Evolutionary conservation across 2,888 invertebrate genomes (phyloP), one percentile per base, ranked within the genome.

Genomic region (Erebia ligea): DNA sequence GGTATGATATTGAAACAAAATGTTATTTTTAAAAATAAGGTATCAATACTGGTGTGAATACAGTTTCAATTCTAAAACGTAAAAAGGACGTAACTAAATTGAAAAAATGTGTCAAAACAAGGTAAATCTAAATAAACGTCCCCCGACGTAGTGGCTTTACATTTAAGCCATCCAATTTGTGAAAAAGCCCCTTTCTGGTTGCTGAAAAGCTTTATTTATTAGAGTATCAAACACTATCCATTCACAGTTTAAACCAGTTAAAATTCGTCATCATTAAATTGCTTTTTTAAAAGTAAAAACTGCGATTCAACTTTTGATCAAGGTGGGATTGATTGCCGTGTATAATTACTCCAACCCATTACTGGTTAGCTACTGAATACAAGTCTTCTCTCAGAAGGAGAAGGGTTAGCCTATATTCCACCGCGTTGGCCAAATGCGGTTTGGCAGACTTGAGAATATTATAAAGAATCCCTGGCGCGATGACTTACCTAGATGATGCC

Each of bases 121-220:
- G 48, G 48, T 62, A 48, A 62, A 62, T 45, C 21, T 62, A 62
- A 62, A 62, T 62, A 48, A 62, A 48, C 45, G 62, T 62, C 45
- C 45, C 21, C 17, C 19, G 48, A 45, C 45, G 48, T 15, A 21
- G 62, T 19, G 62, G 62, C 45, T 62, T 62, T 57, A 48, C 42
- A 62, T 62, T 64, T 64, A 64, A 52, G 64, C 54, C 54, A 54
- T 64, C 52, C 64, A 54, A 64, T 64, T 64, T 54, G 64, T 25
- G 40, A 52, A 64, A 64, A 64, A 54, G 17, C 11, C 64, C 40
- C 52, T 64, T 64, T 4, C 54, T 40, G 40, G 64, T 54, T 19
- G 11, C 64, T 64, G 54, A 54, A 54, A 64, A 64, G 64, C 64
- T 52, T 64, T 64, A 64, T 64, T 54, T 64, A 64, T 64, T 64